These are phyloP conservation scores for Cololabis saira DNA, from an alignment of 2,113 vertebrate species.

Conservation along the genomic window DNA sequence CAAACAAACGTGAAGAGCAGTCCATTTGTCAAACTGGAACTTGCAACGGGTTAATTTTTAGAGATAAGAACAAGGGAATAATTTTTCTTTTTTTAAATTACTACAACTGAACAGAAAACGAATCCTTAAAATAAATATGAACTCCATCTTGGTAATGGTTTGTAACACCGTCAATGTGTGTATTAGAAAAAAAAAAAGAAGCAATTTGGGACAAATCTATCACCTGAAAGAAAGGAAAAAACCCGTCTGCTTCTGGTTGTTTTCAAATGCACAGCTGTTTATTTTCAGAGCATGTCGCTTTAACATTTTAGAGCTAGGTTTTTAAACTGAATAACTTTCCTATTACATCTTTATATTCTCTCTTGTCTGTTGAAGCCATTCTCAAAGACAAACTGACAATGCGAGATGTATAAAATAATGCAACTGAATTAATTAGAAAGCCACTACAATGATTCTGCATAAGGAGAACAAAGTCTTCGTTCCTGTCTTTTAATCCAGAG, in stretches of 20 bases:
- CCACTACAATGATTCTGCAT: conserved; percentile 37
- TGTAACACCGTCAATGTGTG: neutral
- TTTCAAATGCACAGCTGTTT: conserved; percentile 70
- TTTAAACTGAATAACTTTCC: conserved; percentile 29
- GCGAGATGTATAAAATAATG: conserved; percentile 28
- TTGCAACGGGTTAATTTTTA: conserved; percentile 9
- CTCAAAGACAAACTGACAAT: conserved; percentile 40
- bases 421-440: conserved; percentile 31
- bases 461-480: conserved; percentile 29
- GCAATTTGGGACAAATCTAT: conserved; percentile 67
- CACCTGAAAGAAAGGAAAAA: conserved; percentile 30
- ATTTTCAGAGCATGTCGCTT: conserved; percentile 59
- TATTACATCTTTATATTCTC: conserved; percentile 51
- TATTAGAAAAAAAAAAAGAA: conserved; percentile 8
- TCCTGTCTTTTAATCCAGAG: conserved; percentile 43
- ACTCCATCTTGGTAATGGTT: conserved; percentile 1
- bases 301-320: conserved; percentile 30
- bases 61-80: neutral
- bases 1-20: conserved; percentile 34
- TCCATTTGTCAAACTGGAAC: conserved; percentile 35
- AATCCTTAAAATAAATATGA: neutral
- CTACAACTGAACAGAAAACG: neutral
- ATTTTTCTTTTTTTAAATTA: neutral
- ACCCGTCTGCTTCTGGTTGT: conserved; percentile 58
- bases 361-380: conserved; percentile 61